Evolutionary conservation across 2,113 vertebrate genomes (phyloP).

Genomic region (Atherinomorus stipes): DNA sequence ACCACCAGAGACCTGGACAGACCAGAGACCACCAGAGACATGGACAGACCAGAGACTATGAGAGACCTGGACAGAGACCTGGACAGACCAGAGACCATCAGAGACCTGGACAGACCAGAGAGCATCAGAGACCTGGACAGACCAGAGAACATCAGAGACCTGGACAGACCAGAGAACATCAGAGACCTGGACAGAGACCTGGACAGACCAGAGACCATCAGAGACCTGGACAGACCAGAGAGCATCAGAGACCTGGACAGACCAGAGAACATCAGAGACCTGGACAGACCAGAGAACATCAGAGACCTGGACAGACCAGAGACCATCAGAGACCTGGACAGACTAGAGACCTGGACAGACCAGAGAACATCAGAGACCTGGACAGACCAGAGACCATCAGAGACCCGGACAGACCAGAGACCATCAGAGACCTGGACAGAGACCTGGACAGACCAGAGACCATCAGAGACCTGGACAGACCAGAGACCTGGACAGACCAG

Average conservation of each 20-base stretch:
- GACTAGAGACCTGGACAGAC: constrained; percentile 83
- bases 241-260: constrained; percentile 85
- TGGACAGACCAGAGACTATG: constrained; percentile 42
- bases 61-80: constrained; percentile 84
- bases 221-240: no score
- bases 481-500: constrained; percentile 79
- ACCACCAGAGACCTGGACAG: constrained; percentile 85
- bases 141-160: no score
- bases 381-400: not conserved
- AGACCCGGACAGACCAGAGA: constrained; percentile 73
- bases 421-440: no score
- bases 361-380: constrained; percentile 74
- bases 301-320: constrained; percentile 78
- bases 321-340: no score
- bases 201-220: not conserved
- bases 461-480: no score
- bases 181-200: constrained; percentile 84
- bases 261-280: not conserved
- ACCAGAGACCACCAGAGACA: constrained; percentile 62
- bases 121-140: no score
- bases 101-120: constrained; percentile 74
- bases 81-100: not conserved
- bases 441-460: constrained; percentile 76
- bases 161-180: constrained; percentile 40
- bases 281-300: no score